Conservation (phyloP, 1,140 invertebrate genomes). For the Archivesica marissinica region DNA sequence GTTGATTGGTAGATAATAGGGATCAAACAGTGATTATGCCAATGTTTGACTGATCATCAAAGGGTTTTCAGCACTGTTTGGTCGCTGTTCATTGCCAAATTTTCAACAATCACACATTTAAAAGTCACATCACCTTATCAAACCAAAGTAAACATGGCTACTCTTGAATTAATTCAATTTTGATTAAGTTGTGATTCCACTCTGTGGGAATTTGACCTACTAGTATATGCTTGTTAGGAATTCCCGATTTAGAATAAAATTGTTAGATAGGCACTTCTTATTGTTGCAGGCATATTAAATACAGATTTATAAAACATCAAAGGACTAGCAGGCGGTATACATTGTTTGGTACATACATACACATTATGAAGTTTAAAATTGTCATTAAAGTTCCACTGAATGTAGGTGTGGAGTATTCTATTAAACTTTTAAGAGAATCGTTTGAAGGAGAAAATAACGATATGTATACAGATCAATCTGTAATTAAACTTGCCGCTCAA, state of each 20-base stretch:
- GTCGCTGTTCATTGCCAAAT: not conserved
- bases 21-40: conserved; percentile 23
- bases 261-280: conserved; percentile 32
- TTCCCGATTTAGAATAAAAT: conserved; percentile 35
- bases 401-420: not conserved
- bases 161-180: conserved; percentile 41
- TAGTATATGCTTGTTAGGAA: not conserved
- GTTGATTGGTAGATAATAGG: conserved; percentile 16
- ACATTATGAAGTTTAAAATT: conserved; percentile 2
- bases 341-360: conserved; percentile 9
- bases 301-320: conserved; percentile 36
- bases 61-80: conserved; percentile 16
- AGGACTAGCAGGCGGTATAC: not conserved
- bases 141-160: not conserved
- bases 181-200: conserved; percentile 40
- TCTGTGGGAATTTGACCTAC: conserved; percentile 30
- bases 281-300: conserved; percentile 15
- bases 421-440: too few species aligned
- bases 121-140: conserved; percentile 32
- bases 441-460: too few species aligned
- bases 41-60: conserved; percentile 29
- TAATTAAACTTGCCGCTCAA: too few species aligned
- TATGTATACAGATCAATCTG: too few species aligned
- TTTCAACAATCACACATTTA: conserved; percentile 32
- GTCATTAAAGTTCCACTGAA: not conserved